Evolutionary conservation across 64 coral and sea anemone species (phyloP), one percentile per base, ranked within the genome.

Genomic region (Montipora cactus): DNA sequence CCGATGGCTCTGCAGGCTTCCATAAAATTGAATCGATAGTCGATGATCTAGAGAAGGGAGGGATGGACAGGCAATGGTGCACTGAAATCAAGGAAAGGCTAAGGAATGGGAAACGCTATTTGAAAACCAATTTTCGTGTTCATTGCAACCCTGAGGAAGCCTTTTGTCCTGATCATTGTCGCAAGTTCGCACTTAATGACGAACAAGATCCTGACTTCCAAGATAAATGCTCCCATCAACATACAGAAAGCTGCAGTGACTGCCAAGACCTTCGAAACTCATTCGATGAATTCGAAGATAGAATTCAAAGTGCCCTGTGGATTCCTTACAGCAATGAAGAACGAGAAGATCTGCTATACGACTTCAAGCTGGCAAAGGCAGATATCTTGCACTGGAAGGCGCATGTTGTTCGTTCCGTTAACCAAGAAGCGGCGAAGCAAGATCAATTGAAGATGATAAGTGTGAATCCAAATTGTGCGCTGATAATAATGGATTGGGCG

Each of bases 401-500:
- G 16, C 70, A 74, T n/a, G n/a, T 37, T 28, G 20, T 23, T n/a
- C n/a, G 87, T 49, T 89, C 87, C 10, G 74, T 61, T 8, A 76
- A 76, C 62, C 87, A 89, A 45, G 69, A 74, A 51, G 51, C 51
- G 16, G 87, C 87, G 25, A 89, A 75, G 61, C 72, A 47, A 47
- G 89, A 90, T 90, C 7, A 80, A 2, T 68, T 90, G 22, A 70
- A 73, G 52, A 18, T 16, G 8, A 59, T 90, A 69, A 44, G 67
- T 51, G 5, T n/a, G 5, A 71, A 69, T 44, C 69, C 59, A 48
- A 18, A 49, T 5, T 55, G 5, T 7, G 70, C 70, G n/a, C 70
- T 90, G 7, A 67, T 81, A 28, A 18, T 90, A 68, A 81, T 90
- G 77, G 89, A 90, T 44, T 90, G 89, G 89, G 89, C 89, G 12